Percentiles rank a stretch among this genome's conserved stretches.
Evolutionary conservation across 2,888 invertebrate species (phyloP).

Genomic region (Scelioninae gen. 1): DNA sequence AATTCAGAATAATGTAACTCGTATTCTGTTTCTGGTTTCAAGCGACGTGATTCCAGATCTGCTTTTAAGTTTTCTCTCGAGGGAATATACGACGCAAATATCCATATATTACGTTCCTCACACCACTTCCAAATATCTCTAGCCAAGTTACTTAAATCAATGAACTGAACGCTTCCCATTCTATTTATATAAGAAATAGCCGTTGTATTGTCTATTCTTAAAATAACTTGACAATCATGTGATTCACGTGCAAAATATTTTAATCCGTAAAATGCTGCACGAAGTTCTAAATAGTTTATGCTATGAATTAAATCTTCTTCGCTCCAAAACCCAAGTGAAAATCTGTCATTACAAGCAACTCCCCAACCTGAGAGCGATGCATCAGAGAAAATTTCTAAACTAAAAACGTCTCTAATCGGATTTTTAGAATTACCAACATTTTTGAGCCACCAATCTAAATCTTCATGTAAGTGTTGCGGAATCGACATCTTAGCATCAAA

Average conservation of each 20-base stretch:
- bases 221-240: no score
- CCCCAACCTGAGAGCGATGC: neutral
- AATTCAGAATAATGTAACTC: slow-evolving; percentile 5
- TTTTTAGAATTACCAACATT: no score
- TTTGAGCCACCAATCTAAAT: no score
- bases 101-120: slow-evolving; percentile 43
- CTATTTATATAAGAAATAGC: slow-evolving; percentile 55
- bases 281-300: neutral
- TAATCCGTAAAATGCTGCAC: no score
- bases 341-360: neutral
- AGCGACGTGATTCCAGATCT: slow-evolving; percentile 49
- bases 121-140: slow-evolving; percentile 57
- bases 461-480: no score
- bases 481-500: no score
- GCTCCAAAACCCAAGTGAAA: neutral
- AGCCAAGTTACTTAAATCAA: slow-evolving; percentile 45
- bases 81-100: slow-evolving; percentile 52
- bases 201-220: neutral
- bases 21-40: slow-evolving; percentile 49
- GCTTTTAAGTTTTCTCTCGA: slow-evolving; percentile 27
- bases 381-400: no score
- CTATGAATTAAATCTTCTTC: neutral
- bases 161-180: slow-evolving; percentile 45
- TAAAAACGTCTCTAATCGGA: no score
- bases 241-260: no score